A percentile compares a stretch with the other conserved stretches of the same genome.
Conservation (phyloP, 2,113 vertebrate genomes). For the Cyprinodon brontotheroides region DNA sequence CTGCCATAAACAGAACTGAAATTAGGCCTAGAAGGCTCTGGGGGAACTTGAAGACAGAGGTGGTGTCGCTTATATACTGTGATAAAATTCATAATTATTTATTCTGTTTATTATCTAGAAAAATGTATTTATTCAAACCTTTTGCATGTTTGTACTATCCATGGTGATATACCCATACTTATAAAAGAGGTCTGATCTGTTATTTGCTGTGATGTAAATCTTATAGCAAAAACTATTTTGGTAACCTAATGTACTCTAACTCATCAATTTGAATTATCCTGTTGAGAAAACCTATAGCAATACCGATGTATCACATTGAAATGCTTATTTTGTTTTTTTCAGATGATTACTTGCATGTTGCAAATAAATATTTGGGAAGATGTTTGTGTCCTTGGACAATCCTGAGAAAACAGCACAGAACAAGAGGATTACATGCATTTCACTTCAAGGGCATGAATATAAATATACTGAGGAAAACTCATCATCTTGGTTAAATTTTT, state of each 20-base stretch:
- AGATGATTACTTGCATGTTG: constrained; percentile 24
- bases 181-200: background rate
- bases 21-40: background rate
- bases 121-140: background rate
- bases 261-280: background rate
- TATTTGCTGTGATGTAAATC: background rate
- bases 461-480: constrained; percentile 30
- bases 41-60: constrained; percentile 6
- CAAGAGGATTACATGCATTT: constrained; percentile 28
- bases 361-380: constrained; percentile 46
- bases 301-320: constrained; percentile 2
- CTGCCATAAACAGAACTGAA: constrained; percentile 7
- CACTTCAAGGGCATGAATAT: constrained; percentile 16
- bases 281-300: constrained; percentile 14
- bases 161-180: background rate
- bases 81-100: constrained; percentile 17
- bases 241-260: background rate
- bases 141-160: background rate
- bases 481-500: constrained; percentile 34
- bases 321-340: constrained; percentile 18
- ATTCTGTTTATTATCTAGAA: constrained; percentile 1
- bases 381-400: constrained; percentile 28
- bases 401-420: constrained; percentile 23
- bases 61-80: constrained; percentile 7
- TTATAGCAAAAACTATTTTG: background rate